Base-by-base conservation (phyloP, 1,140 invertebrate species). In the Archivesica marissinica region DNA sequence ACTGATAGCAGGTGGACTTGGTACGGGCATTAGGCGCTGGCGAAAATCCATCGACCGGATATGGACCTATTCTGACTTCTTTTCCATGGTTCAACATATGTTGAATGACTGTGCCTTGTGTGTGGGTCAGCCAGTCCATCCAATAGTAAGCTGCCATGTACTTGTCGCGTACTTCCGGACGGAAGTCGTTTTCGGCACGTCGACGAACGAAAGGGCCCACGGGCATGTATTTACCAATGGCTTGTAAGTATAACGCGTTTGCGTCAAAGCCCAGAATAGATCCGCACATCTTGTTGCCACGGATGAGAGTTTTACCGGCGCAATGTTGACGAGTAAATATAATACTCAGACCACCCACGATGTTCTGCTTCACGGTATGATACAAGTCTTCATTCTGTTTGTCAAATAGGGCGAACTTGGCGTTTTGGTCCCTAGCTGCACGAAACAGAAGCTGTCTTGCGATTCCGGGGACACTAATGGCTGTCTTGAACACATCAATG, bases 151-250 rank as follows among this genome's bases (percentile, higher is more conserved):
- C 41, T 13, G 20, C 39, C 50, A 52, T 52, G 30, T 68, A n/a
- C 39, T 33, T 85, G 23, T 77, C 59, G n/a, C 72, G 52, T 33
- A 64, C 39, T 66, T 61, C 56, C 0, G 82, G 72, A 23, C 70
- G 30, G 28, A 78, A 85, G 33, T 59, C 35, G 44, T 66, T 56
- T 11, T 52, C 30, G 17, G 30, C 41, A 13, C 30, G 4, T 52
- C 87, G 17, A 33, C 70, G 54, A 39, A 85, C 64, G 50, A 70
- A 85, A 56, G 68, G 20, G 11, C 86, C 86, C 17, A 66, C 74
- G 9, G 83, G 87, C 78, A 88, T 88, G n/a, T 64, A 3, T 39
- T 86, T 83, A 20, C 39, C 59, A 23, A 88, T 59, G n/a, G 70
- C 39, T 64, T 81, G 76, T 11, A 88, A n/a, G n/a, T n/a, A n/a